Evolutionary conservation across 2,888 invertebrate species (phyloP).

Genomic region (Nomada hirtipes): DNA sequence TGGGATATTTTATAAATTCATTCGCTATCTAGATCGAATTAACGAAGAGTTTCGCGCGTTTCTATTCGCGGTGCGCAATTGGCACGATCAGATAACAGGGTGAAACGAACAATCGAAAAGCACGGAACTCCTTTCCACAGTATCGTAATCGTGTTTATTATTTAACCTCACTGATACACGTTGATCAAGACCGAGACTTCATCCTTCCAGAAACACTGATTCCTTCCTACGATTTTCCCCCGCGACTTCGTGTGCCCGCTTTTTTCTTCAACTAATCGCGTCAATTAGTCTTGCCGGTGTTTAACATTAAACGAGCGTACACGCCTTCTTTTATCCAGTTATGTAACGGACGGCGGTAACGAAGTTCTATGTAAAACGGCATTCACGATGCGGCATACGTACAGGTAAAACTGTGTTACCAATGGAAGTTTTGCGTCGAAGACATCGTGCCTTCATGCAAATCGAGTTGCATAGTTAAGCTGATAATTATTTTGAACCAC

Average conservation of each 20-base stretch:
- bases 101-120: neutral
- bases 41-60: neutral
- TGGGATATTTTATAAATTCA: slow-evolving; percentile 2
- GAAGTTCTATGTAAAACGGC: neutral
- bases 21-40: slow-evolving; percentile 18
- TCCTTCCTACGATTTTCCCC: neutral
- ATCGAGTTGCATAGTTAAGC: slow-evolving; percentile 17
- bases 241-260: neutral
- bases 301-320: neutral
- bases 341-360: neutral
- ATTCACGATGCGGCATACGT: neutral
- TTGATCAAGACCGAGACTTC: neutral
- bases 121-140: neutral
- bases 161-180: neutral
- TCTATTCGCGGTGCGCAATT: slow-evolving; percentile 17
- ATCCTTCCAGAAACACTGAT: neutral
- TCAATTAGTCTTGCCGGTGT: neutral
- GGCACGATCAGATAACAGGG: slow-evolving; percentile 46
- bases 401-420: neutral
- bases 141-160: neutral
- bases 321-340: neutral
- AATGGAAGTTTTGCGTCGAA: neutral
- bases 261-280: neutral
- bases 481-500: slow-evolving; percentile 21
- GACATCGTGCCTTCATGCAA: neutral